These are phyloP conservation scores for Heptranchias perlo DNA, from an alignment of 2,113 vertebrate genomes.

Conservation along the genomic window DNA sequence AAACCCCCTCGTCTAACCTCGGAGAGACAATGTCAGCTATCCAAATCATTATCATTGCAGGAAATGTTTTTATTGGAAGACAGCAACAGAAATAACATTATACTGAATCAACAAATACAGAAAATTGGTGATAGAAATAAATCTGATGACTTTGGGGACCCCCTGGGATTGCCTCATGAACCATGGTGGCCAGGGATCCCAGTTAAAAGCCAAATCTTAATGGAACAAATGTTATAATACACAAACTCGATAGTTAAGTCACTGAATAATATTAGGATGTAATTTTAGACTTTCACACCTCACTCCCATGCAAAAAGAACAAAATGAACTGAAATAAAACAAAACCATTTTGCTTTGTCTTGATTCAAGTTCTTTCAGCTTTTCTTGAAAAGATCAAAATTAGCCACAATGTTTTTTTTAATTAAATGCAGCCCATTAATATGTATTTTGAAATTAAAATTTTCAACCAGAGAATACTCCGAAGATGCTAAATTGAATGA, in stretches of 20 bases:
- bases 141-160: neutral
- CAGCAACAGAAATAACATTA: neutral
- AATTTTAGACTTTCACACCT: neutral
- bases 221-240: neutral
- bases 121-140: neutral
- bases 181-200: neutral
- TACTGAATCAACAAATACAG: no score
- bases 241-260: neutral
- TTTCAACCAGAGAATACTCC: constrained; percentile 8
- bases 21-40: neutral
- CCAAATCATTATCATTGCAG: neutral
- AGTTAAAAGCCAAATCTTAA: neutral
- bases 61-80: neutral
- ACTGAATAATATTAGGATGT: neutral
- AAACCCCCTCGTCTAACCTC: neutral
- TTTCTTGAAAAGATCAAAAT: constrained; percentile 18
- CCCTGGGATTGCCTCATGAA: neutral
- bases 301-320: neutral
- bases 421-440: constrained; percentile 15
- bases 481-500: constrained; percentile 27
- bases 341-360: neutral
- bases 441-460: constrained; percentile 30
- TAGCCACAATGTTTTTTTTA: neutral
- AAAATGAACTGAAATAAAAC: neutral
- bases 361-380: neutral